These are phyloP conservation scores for Strongylocentrotus purpuratus DNA, from an alignment of 35 echinoderm and acorn worm species.

Conservation along the genomic window DNA sequence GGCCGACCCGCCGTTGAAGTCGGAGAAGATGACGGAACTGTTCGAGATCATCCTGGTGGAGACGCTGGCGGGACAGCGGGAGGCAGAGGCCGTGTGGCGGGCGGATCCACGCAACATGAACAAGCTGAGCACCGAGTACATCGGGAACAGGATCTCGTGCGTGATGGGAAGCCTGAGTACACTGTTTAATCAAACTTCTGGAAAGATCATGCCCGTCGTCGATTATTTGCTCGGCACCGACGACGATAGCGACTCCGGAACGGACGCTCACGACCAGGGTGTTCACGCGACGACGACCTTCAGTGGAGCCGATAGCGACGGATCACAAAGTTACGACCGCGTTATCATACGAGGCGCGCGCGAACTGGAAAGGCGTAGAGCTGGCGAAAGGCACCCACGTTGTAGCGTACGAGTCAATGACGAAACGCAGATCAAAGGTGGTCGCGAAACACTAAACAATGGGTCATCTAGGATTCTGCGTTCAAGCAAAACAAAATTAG, in stretches of 20 bases:
- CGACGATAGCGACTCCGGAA: background rate
- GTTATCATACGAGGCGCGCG: background rate
- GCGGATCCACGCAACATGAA: slow-evolving; percentile 13
- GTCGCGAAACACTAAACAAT: background rate
- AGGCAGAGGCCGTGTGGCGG: background rate
- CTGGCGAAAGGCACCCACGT: background rate
- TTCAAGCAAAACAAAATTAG: background rate
- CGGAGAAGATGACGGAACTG: background rate
- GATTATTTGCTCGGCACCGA: background rate
- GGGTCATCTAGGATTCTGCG: background rate
- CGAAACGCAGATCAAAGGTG: background rate
- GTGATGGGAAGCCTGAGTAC: background rate
- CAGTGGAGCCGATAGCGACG: background rate
- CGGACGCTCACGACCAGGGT: background rate
- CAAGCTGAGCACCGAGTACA: background rate
- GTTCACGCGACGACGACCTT: background rate
- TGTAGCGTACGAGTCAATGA: background rate
- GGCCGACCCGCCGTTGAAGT: background rate
- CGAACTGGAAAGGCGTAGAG: background rate
- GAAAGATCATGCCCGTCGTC: slow-evolving; percentile 26
- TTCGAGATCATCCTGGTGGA: background rate
- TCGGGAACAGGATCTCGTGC: background rate
- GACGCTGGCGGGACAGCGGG: background rate
- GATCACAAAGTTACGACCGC: background rate
- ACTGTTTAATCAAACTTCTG: background rate